Evolutionary conservation across 2,888 invertebrate genomes (phyloP).

Genomic region (Hydropsyche betteni): DNA sequence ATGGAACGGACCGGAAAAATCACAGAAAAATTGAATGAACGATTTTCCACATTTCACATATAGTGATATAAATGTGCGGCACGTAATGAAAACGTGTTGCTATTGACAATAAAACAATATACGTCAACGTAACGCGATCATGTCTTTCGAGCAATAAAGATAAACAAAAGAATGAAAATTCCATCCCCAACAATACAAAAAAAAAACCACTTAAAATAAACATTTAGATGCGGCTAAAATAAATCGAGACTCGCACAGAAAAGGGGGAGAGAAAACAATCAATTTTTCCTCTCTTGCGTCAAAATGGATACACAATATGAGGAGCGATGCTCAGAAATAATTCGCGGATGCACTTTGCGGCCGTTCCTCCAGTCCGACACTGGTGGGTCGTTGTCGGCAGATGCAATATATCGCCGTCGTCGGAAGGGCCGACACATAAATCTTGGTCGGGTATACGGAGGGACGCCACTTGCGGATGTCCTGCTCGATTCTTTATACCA

Average conservation of each 20-base stretch:
- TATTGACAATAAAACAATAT: neutral
- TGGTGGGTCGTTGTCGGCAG: constrained; percentile 39
- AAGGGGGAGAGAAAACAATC: too few species aligned
- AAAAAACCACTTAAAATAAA: too few species aligned
- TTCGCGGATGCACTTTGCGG: neutral
- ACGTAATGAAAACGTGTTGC: too few species aligned
- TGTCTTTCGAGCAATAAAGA: too few species aligned
- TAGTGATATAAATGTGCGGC: too few species aligned
- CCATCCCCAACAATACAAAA: too few species aligned
- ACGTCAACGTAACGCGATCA: too few species aligned
- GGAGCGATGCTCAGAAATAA: neutral
- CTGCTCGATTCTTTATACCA: constrained; percentile 30
- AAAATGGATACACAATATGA: constrained; percentile 3
- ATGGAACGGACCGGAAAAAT: constrained; percentile 16
- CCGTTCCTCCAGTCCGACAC: constrained; percentile 1
- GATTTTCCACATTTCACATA: neutral
- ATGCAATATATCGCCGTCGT: constrained; percentile 50
- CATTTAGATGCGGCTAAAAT: too few species aligned
- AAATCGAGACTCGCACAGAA: too few species aligned
- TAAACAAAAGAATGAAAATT: too few species aligned
- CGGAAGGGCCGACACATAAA: constrained; percentile 46
- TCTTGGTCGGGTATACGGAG: constrained; percentile 42
- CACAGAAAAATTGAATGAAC: neutral
- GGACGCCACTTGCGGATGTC: constrained; percentile 40
- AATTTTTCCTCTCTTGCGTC: too few species aligned